Percentiles rank a stretch among this genome's conserved stretches.
Evolutionary conservation across 2,113 vertebrate species (phyloP).

Genomic region (Synodontis membranacea): DNA sequence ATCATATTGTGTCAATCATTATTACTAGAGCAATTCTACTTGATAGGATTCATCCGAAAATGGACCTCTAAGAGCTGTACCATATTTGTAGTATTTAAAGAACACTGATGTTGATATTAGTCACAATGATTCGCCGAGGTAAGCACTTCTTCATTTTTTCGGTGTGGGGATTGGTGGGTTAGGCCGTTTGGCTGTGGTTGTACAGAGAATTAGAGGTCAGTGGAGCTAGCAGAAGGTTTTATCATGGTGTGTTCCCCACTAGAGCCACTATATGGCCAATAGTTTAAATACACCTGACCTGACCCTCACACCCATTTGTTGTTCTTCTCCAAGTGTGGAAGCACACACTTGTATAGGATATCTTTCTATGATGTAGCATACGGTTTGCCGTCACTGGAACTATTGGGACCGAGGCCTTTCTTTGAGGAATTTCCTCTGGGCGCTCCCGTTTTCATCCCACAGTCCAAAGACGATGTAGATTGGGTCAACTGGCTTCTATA

Average conservation of each 20-base stretch:
- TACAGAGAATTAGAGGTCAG: slow-evolving; percentile 3
- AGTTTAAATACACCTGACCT: neutral
- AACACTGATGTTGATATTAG: neutral
- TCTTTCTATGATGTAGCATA: neutral
- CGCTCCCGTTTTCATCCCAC: no score
- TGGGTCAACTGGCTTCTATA: no score
- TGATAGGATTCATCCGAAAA: neutral
- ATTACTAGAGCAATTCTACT: slow-evolving; percentile 2
- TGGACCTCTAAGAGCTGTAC: neutral
- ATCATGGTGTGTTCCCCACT: slow-evolving; percentile 21
- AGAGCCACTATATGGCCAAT: neutral
- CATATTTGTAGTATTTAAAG: neutral
- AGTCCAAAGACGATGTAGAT: no score
- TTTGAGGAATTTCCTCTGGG: no score
- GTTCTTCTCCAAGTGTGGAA: neutral
- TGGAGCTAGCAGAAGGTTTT: slow-evolving; percentile 4
- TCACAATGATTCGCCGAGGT: neutral
- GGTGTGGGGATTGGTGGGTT: neutral
- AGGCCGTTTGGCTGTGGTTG: neutral
- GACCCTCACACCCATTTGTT: neutral
- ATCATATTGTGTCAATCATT: slow-evolving; percentile 57
- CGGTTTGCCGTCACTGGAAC: neutral
- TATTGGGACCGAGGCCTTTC: no score
- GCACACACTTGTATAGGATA: neutral
- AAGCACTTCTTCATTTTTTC: neutral